Base-by-base conservation (phyloP, 2,888 invertebrate species). In the Drymonia ruficornis region DNA sequence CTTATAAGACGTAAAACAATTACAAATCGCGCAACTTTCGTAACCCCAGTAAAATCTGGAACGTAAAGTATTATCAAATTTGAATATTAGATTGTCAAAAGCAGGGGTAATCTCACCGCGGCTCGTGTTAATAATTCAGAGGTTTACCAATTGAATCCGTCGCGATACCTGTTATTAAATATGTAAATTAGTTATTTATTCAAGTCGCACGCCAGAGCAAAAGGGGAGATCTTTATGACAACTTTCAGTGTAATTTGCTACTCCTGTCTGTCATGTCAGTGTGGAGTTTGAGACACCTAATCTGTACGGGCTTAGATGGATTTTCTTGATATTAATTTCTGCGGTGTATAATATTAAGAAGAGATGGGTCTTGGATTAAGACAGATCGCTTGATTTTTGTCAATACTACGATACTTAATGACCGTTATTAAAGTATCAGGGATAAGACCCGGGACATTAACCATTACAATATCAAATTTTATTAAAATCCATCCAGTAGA, bases 131-230 rank as follows among this genome's bases (percentile, higher is more conserved):
- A 88, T 87, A 85, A 89, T 89, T 85, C 83, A 85, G 70, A 76
- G 76, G 76, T 79, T 78, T 70, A 80, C 84, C 89, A 89, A 89
- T 88, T 87, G 86, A 86, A 89, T 83, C 81, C 62, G 69, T 78
- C 80, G 74, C 81, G 83, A 87, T 86, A 89, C 87, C 86, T 86
- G 89, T 86, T 87, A 89, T 89, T 89, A 91, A 87, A 87, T 86
- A 91, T 91, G 89, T 76, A 91, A 90, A 91, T 90, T 73, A 87
- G 84, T 91, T 89, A 91, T 91, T 90, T 91, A 90, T 90, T 89
- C 87, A 89, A 87, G 77, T 75, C 80, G 72, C 73, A 70, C 72
- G 74, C 66, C 67, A 73, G 77, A 71, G 67, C 68, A 63, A 76
- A 77, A 76, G 83, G 82, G 86, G 78, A 76, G 61, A 56, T 68